These are phyloP conservation scores for Trachemys scripta DNA, from an alignment of 2,113 vertebrate species.

Conservation along the genomic window DNA sequence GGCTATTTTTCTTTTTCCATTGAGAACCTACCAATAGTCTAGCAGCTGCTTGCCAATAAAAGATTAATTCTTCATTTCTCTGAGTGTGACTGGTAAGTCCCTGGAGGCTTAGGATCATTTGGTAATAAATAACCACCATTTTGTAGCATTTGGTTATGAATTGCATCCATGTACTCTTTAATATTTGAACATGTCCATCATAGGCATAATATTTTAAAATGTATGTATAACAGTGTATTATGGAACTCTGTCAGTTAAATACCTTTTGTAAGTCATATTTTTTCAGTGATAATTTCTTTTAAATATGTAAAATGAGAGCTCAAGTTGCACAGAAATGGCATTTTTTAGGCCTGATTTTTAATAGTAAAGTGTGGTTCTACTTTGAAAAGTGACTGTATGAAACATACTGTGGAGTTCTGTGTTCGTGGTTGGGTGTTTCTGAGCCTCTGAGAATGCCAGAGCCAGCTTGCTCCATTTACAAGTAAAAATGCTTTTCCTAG, in stretches of 20 bases:
- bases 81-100: background rate
- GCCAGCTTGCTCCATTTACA: background rate
- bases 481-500: background rate
- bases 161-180: background rate
- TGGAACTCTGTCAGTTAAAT: background rate
- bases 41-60: background rate
- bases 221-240: background rate
- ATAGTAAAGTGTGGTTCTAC: rapidly evolving
- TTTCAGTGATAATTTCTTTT: background rate
- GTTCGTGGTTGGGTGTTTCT: background rate
- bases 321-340: background rate
- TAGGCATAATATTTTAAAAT: background rate
- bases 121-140: background rate
- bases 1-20: background rate
- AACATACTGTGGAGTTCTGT: background rate
- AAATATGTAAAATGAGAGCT: background rate
- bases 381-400: background rate
- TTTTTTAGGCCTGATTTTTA: background rate
- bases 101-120: background rate
- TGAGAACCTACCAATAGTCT: background rate
- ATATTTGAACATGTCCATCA: background rate
- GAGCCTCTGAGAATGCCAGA: background rate
- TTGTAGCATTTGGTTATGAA: background rate
- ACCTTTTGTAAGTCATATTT: background rate
- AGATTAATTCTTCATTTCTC: background rate